Conservation (phyloP, 2,797 vertebrate species). For the Hydrophis major region DNA sequence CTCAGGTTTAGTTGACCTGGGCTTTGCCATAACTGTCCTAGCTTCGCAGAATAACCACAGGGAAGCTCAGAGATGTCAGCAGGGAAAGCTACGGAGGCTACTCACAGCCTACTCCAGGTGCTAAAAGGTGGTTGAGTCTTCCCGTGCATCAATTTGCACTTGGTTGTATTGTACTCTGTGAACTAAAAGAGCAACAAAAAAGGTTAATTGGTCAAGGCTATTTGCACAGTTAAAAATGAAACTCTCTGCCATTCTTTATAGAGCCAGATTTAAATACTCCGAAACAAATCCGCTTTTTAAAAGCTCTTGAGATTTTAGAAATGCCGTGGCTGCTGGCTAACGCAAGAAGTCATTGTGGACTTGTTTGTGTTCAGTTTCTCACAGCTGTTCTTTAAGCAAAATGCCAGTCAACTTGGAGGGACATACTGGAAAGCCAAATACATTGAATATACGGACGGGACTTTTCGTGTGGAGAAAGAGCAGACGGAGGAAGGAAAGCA, state of each 20-base stretch:
- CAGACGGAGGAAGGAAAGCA: constrained; percentile 64
- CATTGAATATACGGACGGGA: constrained; percentile 70
- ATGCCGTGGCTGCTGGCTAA: background rate
- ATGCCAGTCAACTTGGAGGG: constrained; percentile 62
- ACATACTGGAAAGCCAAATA: constrained; percentile 75
- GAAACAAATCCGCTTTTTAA: background rate
- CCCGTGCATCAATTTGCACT: background rate
- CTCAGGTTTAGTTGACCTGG: background rate
- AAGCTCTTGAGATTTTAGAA: background rate
- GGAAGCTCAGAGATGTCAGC: background rate
- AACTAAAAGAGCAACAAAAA: background rate
- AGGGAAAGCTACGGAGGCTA: background rate
- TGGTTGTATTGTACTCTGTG: background rate
- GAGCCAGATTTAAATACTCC: background rate
- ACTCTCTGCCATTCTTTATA: background rate
- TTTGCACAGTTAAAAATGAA: background rate
- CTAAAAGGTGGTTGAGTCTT: background rate
- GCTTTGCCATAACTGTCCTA: background rate
- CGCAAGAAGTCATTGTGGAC: background rate
- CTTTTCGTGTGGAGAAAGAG: constrained; percentile 67
- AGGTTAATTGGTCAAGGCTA: background rate
- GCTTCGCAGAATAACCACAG: background rate
- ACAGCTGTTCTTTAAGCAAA: constrained; percentile 66
- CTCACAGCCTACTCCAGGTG: background rate
- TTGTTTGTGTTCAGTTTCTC: constrained; percentile 50